Evolutionary conservation across 2,888 invertebrate genomes (phyloP).

Genomic region (Cataglyphis rosenhaueri): DNA sequence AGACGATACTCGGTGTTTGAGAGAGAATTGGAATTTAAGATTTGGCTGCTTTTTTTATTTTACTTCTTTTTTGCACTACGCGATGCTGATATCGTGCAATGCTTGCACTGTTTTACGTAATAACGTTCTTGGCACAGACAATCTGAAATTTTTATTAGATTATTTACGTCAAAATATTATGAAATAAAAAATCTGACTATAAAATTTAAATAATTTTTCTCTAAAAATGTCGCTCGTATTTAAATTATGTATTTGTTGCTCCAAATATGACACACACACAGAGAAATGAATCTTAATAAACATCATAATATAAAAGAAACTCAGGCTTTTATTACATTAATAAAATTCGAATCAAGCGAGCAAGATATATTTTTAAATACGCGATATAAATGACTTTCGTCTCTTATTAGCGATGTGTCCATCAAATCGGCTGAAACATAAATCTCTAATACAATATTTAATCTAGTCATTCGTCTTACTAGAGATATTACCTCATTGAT

Average conservation of each 20-base stretch:
- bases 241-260: background rate
- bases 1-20: slow-evolving; percentile 71
- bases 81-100: background rate
- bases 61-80: background rate
- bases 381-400: background rate
- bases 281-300: background rate
- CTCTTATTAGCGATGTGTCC: background rate
- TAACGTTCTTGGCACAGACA: background rate
- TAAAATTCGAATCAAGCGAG: background rate
- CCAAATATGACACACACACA: background rate
- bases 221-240: background rate
- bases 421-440: background rate
- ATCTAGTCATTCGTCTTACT: background rate
- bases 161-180: background rate
- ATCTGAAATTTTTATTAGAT: background rate
- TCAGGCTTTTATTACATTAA: background rate
- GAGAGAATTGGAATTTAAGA: slow-evolving; percentile 53
- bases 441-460: slow-evolving; percentile 17
- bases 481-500: background rate
- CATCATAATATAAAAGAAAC: background rate
- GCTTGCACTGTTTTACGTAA: background rate
- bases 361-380: slow-evolving; percentile 8
- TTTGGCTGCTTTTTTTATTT: slow-evolving; percentile 15
- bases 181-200: background rate
- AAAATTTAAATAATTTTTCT: background rate